These are phyloP conservation scores for Idaea dimidiata DNA, from an alignment of 2,888 invertebrate genomes.

Conservation along the genomic window DNA sequence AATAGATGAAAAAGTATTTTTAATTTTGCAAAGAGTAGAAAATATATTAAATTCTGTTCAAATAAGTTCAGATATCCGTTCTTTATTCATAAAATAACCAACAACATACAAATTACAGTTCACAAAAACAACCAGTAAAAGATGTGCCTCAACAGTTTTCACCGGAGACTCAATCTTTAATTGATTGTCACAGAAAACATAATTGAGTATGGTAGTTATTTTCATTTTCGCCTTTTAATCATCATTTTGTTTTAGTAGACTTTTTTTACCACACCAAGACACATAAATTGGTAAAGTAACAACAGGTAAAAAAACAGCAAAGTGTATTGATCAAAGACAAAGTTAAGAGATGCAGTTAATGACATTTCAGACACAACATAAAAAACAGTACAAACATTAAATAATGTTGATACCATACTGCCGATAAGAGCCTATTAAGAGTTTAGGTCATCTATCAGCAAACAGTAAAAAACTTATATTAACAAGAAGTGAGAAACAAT, in stretches of 20 bases:
- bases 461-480: too few relatives aligned
- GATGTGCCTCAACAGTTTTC: slow-evolving; percentile 66
- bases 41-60: neutral
- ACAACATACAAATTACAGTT: slow-evolving; percentile 46
- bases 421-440: too few relatives aligned
- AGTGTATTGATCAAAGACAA: too few relatives aligned
- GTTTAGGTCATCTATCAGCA: too few relatives aligned
- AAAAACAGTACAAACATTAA: too few relatives aligned
- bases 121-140: slow-evolving; percentile 39
- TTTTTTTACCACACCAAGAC: too few relatives aligned
- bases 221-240: slow-evolving; percentile 84
- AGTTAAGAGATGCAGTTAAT: too few relatives aligned
- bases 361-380: too few relatives aligned
- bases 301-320: too few relatives aligned
- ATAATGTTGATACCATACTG: too few relatives aligned
- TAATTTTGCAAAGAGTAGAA: neutral
- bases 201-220: slow-evolving; percentile 49
- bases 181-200: slow-evolving; percentile 34
- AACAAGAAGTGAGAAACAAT: too few relatives aligned
- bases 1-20: slow-evolving; percentile 2
- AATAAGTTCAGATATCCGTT: slow-evolving; percentile 74
- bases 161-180: slow-evolving; percentile 56
- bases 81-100: slow-evolving; percentile 70
- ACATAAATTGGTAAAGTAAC: neutral
- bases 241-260: slow-evolving; percentile 70